Base-by-base conservation (phyloP, 2,888 invertebrate species). In the Norana najaformis region DNA sequence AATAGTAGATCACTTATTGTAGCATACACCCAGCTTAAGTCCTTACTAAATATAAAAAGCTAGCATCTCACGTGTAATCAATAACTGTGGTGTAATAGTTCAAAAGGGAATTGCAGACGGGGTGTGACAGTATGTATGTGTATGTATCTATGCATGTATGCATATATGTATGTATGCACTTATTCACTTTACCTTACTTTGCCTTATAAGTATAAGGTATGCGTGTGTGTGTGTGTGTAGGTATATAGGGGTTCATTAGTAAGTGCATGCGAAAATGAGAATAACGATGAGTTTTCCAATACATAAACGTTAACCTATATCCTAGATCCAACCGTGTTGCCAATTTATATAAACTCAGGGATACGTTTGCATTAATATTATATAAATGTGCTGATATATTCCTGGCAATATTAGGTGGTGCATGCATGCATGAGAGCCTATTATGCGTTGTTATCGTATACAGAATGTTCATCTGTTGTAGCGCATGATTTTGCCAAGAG, bases 401-500 rank as follows among this genome's bases (percentile, higher is more conserved):
- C 30, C 30, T 69, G 69, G 69, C n/a, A 69, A 30, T 69, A 69
- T 69, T 69, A 69, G 69, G 8, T 69, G 69, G 30, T 8, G 8
- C 30, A n/a, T 69, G 69, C 69, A 69, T 30, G n/a, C 69, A 69
- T 11, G 30, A 13, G 30, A 69, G n/a, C 69, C 30, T 69, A 11
- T n/a, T 11, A 69, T 69, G 69, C n/a, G 5, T 8, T 11, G 69
- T n/a, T n/a, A 69, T n/a, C n/a, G n/a, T n/a, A 69, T 69, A 69
- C n/a, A 69, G 69, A n/a, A n/a, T 30, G 69, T 69, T 69, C 69
- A n/a, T 69, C 69, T 69, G n/a, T 69, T 69, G 69, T 69, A 11
- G 69, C 69, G n/a, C n/a, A 69, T 69, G 30, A 69, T n/a, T 69
- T n/a, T 69, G 69, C n/a, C 69, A n/a, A 69, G 69, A 69, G 69